These are phyloP conservation scores for Leptopterna dolabrata DNA, from an alignment of 2,888 invertebrate species.

Conservation along the genomic window DNA sequence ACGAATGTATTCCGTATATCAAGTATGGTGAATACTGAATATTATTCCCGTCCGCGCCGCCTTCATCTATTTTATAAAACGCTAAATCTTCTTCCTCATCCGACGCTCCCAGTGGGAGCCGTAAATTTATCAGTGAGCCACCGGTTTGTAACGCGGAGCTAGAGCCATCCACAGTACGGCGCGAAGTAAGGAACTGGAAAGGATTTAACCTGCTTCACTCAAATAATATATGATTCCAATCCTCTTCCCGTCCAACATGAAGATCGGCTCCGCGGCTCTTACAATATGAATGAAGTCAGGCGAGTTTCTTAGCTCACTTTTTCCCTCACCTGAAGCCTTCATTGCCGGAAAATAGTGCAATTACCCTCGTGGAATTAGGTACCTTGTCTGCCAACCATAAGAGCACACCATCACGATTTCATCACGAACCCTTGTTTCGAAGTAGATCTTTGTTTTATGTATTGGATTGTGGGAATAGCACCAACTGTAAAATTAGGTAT, in stretches of 20 bases:
- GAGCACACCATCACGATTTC: no score
- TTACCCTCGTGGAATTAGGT: no score
- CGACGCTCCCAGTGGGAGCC: background rate
- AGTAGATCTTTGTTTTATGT: no score
- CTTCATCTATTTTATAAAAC: background rate
- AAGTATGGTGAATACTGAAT: background rate
- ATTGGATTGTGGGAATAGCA: no score
- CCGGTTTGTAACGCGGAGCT: background rate
- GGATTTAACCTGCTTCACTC: background rate
- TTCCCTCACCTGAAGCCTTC: background rate
- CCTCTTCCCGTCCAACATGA: background rate
- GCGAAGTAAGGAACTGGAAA: background rate
- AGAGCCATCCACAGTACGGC: background rate
- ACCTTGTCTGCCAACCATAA: no score
- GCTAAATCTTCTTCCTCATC: background rate
- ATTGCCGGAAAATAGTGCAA: background rate
- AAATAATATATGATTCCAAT: conserved; percentile 3
- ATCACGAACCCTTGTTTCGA: no score
- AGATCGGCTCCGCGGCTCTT: background rate
- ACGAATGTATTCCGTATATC: no score
- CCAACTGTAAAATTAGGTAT: no score
- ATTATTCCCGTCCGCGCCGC: background rate
- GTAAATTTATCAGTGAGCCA: background rate
- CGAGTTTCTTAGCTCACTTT: background rate
- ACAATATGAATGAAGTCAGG: background rate